phyloP scores from a whole-genome alignment of 2,797 vertebrate species.

The Tauraco hartlaubi region DNA sequence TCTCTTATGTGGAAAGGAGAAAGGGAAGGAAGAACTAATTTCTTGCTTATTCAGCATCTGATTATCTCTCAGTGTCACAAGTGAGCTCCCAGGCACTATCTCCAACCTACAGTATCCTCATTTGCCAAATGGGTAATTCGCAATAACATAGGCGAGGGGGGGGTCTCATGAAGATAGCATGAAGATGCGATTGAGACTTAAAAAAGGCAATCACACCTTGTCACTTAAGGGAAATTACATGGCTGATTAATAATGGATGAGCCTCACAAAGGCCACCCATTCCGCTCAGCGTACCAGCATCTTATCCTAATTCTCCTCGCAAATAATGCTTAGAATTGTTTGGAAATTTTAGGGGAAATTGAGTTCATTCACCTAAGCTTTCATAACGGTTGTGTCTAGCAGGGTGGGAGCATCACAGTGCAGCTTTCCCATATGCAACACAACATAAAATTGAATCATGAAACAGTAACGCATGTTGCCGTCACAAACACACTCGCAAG shows the following conservation, averaged over 20 bases:
- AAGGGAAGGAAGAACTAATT: neutral
- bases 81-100: neutral
- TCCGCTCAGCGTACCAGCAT: neutral
- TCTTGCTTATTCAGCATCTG: constrained; percentile 16
- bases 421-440: neutral
- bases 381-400: neutral
- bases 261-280: neutral
- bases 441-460: neutral
- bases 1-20: neutral
- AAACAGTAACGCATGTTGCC: neutral
- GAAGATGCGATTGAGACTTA: neutral
- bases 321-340: neutral
- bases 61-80: neutral
- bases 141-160: neutral
- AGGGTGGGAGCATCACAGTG: neutral
- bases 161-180: neutral
- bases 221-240: neutral
- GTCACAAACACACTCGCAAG: neutral
- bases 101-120: neutral
- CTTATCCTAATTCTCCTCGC: neutral
- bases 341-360: neutral
- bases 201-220: neutral
- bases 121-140: neutral
- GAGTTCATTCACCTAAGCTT: neutral
- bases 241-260: constrained; percentile 14